Percentiles rank a stretch among this genome's conserved stretches.
These are phyloP conservation scores for Ormyrus thymus DNA, from an alignment of 2,888 invertebrate genomes.

Conservation along the genomic window DNA sequence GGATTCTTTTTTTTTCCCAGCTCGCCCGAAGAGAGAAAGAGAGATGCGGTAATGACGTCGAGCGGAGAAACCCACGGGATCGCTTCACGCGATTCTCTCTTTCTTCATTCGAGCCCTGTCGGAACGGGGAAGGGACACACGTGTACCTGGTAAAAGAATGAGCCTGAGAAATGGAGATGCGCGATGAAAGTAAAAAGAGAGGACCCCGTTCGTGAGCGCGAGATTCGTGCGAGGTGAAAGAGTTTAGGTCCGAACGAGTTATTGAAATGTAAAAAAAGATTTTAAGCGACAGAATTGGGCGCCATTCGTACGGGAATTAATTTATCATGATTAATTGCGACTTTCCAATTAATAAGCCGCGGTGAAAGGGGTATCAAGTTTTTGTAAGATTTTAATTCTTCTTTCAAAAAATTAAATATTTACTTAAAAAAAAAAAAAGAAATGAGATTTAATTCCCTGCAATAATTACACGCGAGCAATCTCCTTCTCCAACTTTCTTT, in stretches of 20 bases:
- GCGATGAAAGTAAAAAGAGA: not conserved
- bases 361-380: slow-evolving; percentile 4
- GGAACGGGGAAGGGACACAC: slow-evolving; percentile 12
- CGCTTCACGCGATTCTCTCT: slow-evolving; percentile 24
- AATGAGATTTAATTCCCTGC: no score
- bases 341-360: slow-evolving; percentile 8
- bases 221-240: no score
- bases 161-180: slow-evolving; percentile 31
- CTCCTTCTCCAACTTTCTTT: no score
- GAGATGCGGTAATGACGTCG: slow-evolving; percentile 14
- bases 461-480: no score
- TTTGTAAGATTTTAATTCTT: no score
- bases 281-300: no score
- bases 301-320: no score
- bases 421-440: no score
- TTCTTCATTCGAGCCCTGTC: no score
- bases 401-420: no score
- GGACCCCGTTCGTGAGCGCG: no score
- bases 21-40: not conserved
- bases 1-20: slow-evolving; percentile 19
- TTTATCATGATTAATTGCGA: not conserved
- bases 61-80: slow-evolving; percentile 11
- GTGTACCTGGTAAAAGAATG: not conserved
- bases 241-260: no score
- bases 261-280: not conserved